A percentile compares a stretch with the other conserved stretches of the same genome.
Evolutionary conservation across 2,797 vertebrate species (phyloP).

Genomic region (Acipenser ruthenus): DNA sequence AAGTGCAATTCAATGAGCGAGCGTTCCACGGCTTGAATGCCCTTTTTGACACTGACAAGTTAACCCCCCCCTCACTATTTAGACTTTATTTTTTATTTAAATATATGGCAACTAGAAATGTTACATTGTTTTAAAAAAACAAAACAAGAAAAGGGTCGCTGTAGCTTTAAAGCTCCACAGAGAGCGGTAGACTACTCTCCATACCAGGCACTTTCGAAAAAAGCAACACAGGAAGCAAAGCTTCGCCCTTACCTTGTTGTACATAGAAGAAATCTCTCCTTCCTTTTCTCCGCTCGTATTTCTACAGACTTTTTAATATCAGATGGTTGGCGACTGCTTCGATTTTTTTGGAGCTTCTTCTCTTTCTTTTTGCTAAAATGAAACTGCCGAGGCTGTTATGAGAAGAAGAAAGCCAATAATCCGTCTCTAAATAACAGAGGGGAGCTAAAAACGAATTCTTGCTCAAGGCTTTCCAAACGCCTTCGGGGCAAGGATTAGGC

Average conservation of each 20-base stretch:
- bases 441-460: constrained; percentile 66
- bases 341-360: constrained; percentile 49
- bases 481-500: constrained; percentile 92
- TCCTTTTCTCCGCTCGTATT: constrained; percentile 51
- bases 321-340: constrained; percentile 51
- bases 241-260: constrained; percentile 65
- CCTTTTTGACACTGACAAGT: constrained; percentile 19
- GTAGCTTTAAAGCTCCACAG: constrained; percentile 61
- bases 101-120: constrained; percentile 33
- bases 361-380: constrained; percentile 58
- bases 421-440: constrained; percentile 79
- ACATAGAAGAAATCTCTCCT: constrained; percentile 67
- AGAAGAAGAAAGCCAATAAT: constrained; percentile 75
- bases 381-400: constrained; percentile 70
- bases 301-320: constrained; percentile 48
- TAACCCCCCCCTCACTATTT: constrained; percentile 12
- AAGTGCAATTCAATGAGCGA: constrained; percentile 34
- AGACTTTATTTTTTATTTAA: constrained; percentile 37
- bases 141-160: constrained; percentile 31
- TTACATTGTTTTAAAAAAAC: constrained; percentile 30
- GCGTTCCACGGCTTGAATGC: constrained; percentile 24
- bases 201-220: constrained; percentile 52
- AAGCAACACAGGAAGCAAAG: constrained; percentile 49
- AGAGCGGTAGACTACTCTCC: constrained; percentile 52
- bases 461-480: constrained; percentile 83